These are phyloP conservation scores for Sapayoa aenigma DNA, from an alignment of 2,113 vertebrate genomes.

Conservation along the genomic window DNA sequence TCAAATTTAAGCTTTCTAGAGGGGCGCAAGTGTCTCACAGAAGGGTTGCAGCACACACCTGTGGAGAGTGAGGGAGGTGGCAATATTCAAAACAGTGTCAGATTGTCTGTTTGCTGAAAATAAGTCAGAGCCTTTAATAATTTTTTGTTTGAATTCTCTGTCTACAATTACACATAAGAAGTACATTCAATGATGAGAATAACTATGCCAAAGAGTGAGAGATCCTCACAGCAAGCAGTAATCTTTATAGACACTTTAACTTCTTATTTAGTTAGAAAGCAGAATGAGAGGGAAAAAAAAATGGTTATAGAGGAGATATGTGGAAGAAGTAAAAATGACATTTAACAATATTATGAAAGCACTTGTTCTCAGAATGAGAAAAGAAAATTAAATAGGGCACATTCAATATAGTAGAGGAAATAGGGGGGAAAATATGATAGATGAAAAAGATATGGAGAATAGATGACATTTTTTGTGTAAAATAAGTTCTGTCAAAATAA, in stretches of 20 bases:
- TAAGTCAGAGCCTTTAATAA: neutral
- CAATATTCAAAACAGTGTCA: neutral
- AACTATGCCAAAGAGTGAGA: neutral
- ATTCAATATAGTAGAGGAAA: neutral
- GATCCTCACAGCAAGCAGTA: neutral
- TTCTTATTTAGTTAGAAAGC: neutral
- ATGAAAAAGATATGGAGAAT: neutral
- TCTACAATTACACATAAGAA: rapidly evolving
- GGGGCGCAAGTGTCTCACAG: neutral
- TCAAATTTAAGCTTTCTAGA: neutral
- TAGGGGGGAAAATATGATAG: neutral
- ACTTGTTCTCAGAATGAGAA: rapidly evolving
- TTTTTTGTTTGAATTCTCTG: neutral
- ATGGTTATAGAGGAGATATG: neutral
- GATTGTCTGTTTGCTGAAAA: neutral
- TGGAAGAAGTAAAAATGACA: neutral
- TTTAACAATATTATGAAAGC: neutral
- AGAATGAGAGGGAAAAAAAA: neutral
- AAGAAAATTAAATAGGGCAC: neutral
- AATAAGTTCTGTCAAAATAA: no score
- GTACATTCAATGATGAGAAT: neutral
- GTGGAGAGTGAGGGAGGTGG: neutral
- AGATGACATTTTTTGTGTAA: neutral
- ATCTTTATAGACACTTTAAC: neutral
- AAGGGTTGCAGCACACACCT: neutral